phyloP scores from a whole-genome alignment of 2,888 invertebrate genomes.

The Mesorhabditis sp. region DNA sequence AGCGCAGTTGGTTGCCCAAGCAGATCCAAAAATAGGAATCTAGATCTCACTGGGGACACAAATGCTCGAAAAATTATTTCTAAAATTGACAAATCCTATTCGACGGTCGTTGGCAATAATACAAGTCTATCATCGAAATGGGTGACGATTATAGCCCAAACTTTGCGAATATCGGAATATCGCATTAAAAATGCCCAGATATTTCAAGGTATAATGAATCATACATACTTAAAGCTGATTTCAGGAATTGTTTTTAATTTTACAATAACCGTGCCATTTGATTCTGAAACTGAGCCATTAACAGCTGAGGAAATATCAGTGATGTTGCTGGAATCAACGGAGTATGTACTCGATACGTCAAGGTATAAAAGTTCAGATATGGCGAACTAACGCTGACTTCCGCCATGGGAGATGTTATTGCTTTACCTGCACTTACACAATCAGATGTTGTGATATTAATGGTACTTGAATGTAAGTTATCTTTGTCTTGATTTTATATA shows the following conservation, averaged over 20 bases:
- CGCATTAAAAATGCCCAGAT: slow-evolving; percentile 42
- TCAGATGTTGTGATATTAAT: slow-evolving; percentile 26
- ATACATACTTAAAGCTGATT: background rate
- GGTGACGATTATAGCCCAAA: slow-evolving; percentile 25
- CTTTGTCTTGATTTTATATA: too few relatives aligned
- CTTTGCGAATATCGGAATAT: slow-evolving; percentile 36
- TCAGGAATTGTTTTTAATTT: slow-evolving; percentile 43
- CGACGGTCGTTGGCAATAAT: slow-evolving; percentile 30
- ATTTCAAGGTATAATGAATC: slow-evolving; percentile 22
- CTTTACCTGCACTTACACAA: slow-evolving; percentile 18
- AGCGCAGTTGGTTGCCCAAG: slow-evolving; percentile 8
- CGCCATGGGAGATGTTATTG: slow-evolving; percentile 21
- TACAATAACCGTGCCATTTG: slow-evolving; percentile 44
- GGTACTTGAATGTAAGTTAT: slow-evolving; percentile 21
- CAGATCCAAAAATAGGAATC: slow-evolving; percentile 15
- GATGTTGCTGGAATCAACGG: slow-evolving; percentile 26
- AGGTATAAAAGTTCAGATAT: slow-evolving; percentile 22
- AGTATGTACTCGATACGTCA: slow-evolving; percentile 24
- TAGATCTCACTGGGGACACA: slow-evolving; percentile 35
- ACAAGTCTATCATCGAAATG: slow-evolving; percentile 22
- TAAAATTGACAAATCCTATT: slow-evolving; percentile 28
- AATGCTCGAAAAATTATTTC: slow-evolving; percentile 38
- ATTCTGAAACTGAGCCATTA: slow-evolving; percentile 31
- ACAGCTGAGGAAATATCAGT: slow-evolving; percentile 42
- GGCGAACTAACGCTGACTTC: slow-evolving; percentile 31